Evolutionary conservation across 2,797 vertebrate species (phyloP), one percentile per base, ranked within the genome.

Genomic region (Rhinella marina): DNA sequence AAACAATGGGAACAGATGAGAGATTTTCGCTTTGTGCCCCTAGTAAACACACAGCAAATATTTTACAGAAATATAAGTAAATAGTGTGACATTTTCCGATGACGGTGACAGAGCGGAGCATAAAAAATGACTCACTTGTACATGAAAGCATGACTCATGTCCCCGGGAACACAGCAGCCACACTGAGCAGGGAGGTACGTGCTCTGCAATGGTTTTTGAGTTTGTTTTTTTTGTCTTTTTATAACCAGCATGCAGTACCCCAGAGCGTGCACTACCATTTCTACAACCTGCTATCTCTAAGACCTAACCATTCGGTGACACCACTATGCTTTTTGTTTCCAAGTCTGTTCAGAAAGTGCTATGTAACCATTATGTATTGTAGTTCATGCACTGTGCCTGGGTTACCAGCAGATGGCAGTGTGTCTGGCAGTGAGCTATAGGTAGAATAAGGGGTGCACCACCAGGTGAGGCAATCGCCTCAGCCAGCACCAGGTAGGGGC

Each of bases 11-110:
- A 50, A 50, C 72, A 23, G 72, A 75, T 75, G 19, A 75, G 17
- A 75, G 72, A 75, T 75, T 75, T 75, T 75, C 6, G 12, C 21
- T 75, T 75, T 48, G 32, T 29, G 21, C 64, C 16, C 25, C 9
- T 32, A 72, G 14, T 72, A 72, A 72, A 72, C 29, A 32, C 4
- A 8, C 8, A 50, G 12, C 32, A n/a, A 48, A 75, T 50, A 75
- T 75, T 48, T 75, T 50, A 48, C 72, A 50, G 50, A 76, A 76
- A 76, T 76, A 76, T n/a, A 52, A 76, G 73, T 48, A 52, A 76
- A 76, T 76, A 76, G 23, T 52, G 73, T 76, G 41, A 52, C 48
- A 76, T 76, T 76, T 76, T 76, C 19, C 23, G 11, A 76, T 76
- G 73, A 73, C 70, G 41, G 10, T 29, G 27, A 50, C 73, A 14